These are phyloP conservation scores for Athalia circularis DNA, from an alignment of 2,888 invertebrate genomes.

Conservation along the genomic window DNA sequence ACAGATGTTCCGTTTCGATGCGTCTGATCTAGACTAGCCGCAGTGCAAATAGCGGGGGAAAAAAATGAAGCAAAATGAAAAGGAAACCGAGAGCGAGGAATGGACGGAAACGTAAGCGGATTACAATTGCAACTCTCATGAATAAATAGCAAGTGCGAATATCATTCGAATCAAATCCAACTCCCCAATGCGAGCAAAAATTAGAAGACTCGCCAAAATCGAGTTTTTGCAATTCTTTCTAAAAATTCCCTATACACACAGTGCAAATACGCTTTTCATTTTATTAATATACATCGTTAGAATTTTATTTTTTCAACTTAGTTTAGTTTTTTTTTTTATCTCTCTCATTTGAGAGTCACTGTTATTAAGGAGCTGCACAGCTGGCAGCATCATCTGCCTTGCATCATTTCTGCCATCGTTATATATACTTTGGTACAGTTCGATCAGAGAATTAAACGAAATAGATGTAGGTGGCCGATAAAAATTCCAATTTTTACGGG, in stretches of 20 bases:
- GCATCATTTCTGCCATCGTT: conserved; percentile 25
- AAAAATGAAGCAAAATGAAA: not conserved
- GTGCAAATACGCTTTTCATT: too few species aligned
- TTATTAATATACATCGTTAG: too few species aligned
- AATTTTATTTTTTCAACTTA: too few species aligned
- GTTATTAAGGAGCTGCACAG: conserved; percentile 43
- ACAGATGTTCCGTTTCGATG: conserved; percentile 28
- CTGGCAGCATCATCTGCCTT: conserved; percentile 46
- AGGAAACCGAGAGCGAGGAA: not conserved
- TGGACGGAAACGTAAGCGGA: too few species aligned
- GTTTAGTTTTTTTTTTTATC: not conserved
- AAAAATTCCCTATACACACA: too few species aligned
- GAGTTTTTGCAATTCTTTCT: not conserved
- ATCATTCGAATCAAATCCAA: not conserved
- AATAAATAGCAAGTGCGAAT: not conserved
- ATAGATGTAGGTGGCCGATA: not conserved
- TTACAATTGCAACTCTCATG: not conserved
- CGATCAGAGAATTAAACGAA: conserved; percentile 17
- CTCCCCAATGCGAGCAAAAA: not conserved
- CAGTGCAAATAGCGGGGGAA: conserved; percentile 21
- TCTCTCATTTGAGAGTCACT: conserved; percentile 26
- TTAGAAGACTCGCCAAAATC: not conserved
- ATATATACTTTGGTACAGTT: conserved; percentile 32
- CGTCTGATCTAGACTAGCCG: conserved; percentile 28
- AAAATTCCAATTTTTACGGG: not conserved